Conservation (phyloP, 2,888 invertebrate species). For the Chrysolina americana region DNA sequence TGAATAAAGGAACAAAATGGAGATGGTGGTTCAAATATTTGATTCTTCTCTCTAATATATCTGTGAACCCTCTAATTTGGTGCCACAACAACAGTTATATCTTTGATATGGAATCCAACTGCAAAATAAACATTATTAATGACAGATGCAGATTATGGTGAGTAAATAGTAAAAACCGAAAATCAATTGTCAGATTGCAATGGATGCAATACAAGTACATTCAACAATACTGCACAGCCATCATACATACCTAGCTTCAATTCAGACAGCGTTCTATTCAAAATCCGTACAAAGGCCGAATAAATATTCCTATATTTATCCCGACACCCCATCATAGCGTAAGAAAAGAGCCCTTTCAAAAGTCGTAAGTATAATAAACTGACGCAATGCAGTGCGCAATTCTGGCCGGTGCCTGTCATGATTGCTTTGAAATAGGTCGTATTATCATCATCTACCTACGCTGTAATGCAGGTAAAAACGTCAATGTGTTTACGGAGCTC, state of each 20-base stretch:
- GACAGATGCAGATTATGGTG: constrained; percentile 1
- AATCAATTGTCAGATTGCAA: not conserved
- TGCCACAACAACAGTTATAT: no score
- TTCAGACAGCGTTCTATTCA: not conserved
- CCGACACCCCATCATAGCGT: constrained; percentile 20
- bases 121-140: not conserved
- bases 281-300: constrained; percentile 17
- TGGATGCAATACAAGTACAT: not conserved
- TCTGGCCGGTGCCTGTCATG: constrained; percentile 17
- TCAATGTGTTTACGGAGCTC: constrained; percentile 29
- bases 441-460: constrained; percentile 34
- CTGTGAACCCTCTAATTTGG: no score
- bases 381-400: constrained; percentile 26
- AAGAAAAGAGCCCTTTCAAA: constrained; percentile 19
- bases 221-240: not conserved
- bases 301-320: constrained; percentile 23
- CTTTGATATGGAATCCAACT: not conserved
- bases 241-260: constrained; percentile 9
- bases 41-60: no score
- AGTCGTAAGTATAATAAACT: constrained; percentile 17
- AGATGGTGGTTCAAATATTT: no score
- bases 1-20: no score
- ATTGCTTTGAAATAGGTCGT: constrained; percentile 33
- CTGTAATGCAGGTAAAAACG: constrained; percentile 37
- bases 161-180: not conserved